Base-by-base conservation (phyloP, 2,797 vertebrate genomes). In the Bradypodion ventrale region DNA sequence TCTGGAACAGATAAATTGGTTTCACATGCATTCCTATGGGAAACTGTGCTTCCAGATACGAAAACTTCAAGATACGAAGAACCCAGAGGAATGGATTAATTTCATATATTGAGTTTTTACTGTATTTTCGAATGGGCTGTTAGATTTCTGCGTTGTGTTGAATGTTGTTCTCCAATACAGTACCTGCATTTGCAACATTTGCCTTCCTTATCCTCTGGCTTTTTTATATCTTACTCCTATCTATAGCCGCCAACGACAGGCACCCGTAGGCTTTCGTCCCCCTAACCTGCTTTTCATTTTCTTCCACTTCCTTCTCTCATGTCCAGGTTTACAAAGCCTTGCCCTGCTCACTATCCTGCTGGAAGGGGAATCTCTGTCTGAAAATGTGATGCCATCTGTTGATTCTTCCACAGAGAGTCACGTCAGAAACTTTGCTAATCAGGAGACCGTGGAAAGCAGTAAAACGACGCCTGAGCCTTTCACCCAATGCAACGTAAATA, bases 291-390 rank as follows among this genome's bases (percentile, higher is more conserved):
- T 78, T 6, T 46, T 84, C 44, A 89, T 40, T 13, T 32, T 44
- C 49, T 86, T 80, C 32, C 32, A 75, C 1, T 72, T 68, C 85
- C 63, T 76, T 70, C 62, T 9, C 80, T 86, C 85, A 12, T 72
- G 46, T 68, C 15, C 83, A 99, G 98, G 97, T 92, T 95, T 98
- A 29, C 97, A 97, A 82, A 96, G 97, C 32, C 97, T 96, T 13
- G 96, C 98, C 80, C 95, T 99, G 89, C 96, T 99, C 27, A 96
- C 96, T 73, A 89, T 99, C 92, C 95, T 99, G 89, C 97, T 97
- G 49, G 97, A 97, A 87, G 96, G 95, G 62, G 97, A 97, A 56
- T 96, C 97, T 0, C 85, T 93, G 32, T 94, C 95, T 0, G 97
- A 97, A 88, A 96, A 95, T 0, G 95, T 95, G 83, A 74, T 90